Base-by-base conservation (phyloP, 2,113 vertebrate genomes). In the Pao palembangensis region DNA sequence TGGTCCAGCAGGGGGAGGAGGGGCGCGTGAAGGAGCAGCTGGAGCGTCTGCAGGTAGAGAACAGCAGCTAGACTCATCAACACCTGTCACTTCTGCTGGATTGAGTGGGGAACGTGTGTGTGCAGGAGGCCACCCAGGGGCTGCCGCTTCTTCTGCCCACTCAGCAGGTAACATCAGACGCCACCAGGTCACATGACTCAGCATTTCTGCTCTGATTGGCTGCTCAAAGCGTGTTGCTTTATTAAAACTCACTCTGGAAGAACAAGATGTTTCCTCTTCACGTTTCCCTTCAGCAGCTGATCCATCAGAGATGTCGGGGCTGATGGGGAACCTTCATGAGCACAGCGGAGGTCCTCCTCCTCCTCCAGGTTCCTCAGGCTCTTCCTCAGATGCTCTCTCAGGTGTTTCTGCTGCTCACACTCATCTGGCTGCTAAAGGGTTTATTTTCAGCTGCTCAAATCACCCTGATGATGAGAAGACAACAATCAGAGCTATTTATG, bases 31-130 rank as follows among this genome's bases (percentile, higher is more conserved):
- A 13, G 81, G 57, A 73, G 15, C 65, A 61, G 57, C 63, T 11
- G 78, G 71, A 80, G 23, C 54, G 38, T 58, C 78, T 38, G 11
- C 75, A 76, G 81, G 67, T 65, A 57, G 69, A 64, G 14, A 16
- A 16, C 2, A 69, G 20, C 25, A 28, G 25, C 25, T 28, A 3
- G 34, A 31, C 1, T 12, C 34, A 38, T 12, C 34, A 38, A 11
- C 34, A 38, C 34, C 2, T 38, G 34, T 11, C 8, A 38, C 8
- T 38, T 38, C 34, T 38, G 34, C 34, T 38, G 34, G 34, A 34
- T 38, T 38, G 11, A 38, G 8, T 12, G 34, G 11, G 2, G 48
- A 20, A 20, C 18, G 25, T n/a, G 19, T 50, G 19, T 50, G 18
- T 61, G 14, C 8, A 2, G 51, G 8, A 61, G 48, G 11, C 44